Base-by-base conservation (phyloP, 2,113 vertebrate genomes). In the Chaenocephalus aceratus region DNA sequence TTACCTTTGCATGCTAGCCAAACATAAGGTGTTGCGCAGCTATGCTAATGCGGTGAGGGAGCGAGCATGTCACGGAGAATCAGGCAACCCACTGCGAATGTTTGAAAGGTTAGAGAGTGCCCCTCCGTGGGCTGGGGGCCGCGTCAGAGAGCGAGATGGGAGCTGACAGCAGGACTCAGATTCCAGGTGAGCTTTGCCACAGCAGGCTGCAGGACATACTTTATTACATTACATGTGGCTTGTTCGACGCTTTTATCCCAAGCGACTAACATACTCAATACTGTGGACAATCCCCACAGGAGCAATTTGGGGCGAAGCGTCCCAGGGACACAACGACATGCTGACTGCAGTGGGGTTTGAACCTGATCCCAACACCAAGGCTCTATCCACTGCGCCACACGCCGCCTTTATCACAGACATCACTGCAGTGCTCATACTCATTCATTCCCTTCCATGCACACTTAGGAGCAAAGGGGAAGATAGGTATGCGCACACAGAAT, bases 131-230 rank as follows among this genome's bases (percentile, higher is more conserved):
- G 81, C 82, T 86, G 76, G 75, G 84, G 88, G 87, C 79, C 53
- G 75, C 51, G 75, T 72, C 0, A 18, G 46, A 54, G 63, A 89
- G 65, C 84, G 77, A 89, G 91, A 93, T 92, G 83, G 73, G 67
- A 93, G 79, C 75, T 93, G 93, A 93, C 93, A 92, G 89, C 79
- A 69, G 58, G 26, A 85, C 63, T 87, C 68, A 86, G 79, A 80
- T 83, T 88, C 69, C 92, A 93, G 94, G 89, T 93, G 91, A 93
- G 88, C 86, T 76, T 86, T 79, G 69, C 83, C 82, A 89, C 72
- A 90, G 64, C 75, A 82, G 83, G 76, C 89, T 89, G 58, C 78
- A 72, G 89, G 85, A 93, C 69, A 59, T 78, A 71, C 83, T 83
- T 85, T 21, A 21, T 21, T 21, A 21, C 1, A 21, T 21, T 21